Conservation (phyloP, 2,888 invertebrate genomes). For the Stenolophus ochropezus region DNA sequence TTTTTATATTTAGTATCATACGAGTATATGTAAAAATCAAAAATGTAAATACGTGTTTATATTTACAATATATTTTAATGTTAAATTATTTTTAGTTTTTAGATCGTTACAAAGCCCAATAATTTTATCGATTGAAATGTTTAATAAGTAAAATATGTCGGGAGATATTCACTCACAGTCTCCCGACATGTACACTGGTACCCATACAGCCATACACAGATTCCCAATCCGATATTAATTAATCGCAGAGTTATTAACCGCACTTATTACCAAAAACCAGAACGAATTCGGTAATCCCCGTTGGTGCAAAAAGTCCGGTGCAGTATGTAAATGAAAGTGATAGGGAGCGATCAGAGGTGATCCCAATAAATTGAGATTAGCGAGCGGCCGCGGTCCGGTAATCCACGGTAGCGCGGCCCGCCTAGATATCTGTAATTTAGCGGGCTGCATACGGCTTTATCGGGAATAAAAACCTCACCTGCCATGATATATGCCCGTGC, state of each 20-base stretch:
- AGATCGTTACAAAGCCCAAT: too few relatives aligned
- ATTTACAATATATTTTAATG: too few relatives aligned
- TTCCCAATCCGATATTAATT: slow-evolving; percentile 4
- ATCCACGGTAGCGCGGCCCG: slow-evolving; percentile 4
- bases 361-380: slow-evolving; percentile 72
- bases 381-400: slow-evolving; percentile 63
- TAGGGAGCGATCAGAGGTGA: slow-evolving; percentile 65
- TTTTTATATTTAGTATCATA: too few relatives aligned
- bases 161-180: too few relatives aligned
- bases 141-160: too few relatives aligned
- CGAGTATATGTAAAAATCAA: too few relatives aligned
- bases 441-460: slow-evolving; percentile 58
- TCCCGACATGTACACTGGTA: too few relatives aligned
- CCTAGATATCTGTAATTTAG: slow-evolving; percentile 51
- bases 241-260: slow-evolving; percentile 25
- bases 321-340: slow-evolving; percentile 57
- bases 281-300: slow-evolving; percentile 20
- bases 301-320: slow-evolving; percentile 22
- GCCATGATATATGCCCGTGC: slow-evolving; percentile 49
- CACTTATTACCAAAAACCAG: slow-evolving; percentile 43
- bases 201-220: too few relatives aligned
- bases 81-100: too few relatives aligned
- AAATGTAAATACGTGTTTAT: too few relatives aligned
- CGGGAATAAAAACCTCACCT: slow-evolving; percentile 58
- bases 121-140: too few relatives aligned